A percentile compares a stretch with the other conserved stretches of the same genome.
These are phyloP conservation scores for Sanderia malayensis DNA, from an alignment of 30 jellyfish, hydroid and myxozoan species.

Conservation along the genomic window DNA sequence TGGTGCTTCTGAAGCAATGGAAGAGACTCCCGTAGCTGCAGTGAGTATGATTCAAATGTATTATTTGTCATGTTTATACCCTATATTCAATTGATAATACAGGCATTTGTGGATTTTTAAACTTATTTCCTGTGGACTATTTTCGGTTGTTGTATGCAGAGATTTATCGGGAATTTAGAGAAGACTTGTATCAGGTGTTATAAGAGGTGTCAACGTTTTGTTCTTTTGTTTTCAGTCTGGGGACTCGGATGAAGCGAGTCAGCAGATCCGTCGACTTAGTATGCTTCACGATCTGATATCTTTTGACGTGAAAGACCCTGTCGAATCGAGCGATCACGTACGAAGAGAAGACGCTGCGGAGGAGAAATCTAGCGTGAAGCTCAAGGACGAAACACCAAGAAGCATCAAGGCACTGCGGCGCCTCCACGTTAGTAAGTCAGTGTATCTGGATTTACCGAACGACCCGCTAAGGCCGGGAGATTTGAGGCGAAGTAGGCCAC, in stretches of 20 bases:
- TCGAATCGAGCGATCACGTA: not conserved
- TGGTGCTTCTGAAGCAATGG: conserved; percentile 11
- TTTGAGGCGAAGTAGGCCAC: conserved; percentile 59
- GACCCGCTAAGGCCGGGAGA: conserved; percentile 66
- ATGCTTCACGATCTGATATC: conserved; percentile 66
- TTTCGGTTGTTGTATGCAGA: too few relatives aligned
- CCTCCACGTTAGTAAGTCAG: conserved; percentile 59
- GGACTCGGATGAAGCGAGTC: conserved; percentile 45
- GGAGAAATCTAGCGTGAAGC: not conserved
- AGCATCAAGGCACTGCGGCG: conserved; percentile 42
- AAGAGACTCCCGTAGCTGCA: conserved; percentile 10
- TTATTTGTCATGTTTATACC: too few relatives aligned
- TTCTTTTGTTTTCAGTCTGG: conserved; percentile 20
- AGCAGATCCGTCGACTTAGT: conserved; percentile 59
- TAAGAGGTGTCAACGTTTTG: too few relatives aligned
- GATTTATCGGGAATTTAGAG: too few relatives aligned
- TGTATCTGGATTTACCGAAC: conserved; percentile 45
- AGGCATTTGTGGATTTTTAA: too few relatives aligned
- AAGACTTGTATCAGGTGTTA: too few relatives aligned
- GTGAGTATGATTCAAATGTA: not conserved
- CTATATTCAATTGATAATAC: too few relatives aligned
- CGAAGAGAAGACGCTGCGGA: conserved; percentile 7
- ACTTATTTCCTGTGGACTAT: too few relatives aligned
- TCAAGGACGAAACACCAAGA: conserved; percentile 47
- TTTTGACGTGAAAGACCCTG: conserved; percentile 24